A percentile compares a stretch with the other conserved stretches of the same genome.
Conservation (phyloP, 2,888 invertebrate species). For the Sminthurinus aureus region DNA sequence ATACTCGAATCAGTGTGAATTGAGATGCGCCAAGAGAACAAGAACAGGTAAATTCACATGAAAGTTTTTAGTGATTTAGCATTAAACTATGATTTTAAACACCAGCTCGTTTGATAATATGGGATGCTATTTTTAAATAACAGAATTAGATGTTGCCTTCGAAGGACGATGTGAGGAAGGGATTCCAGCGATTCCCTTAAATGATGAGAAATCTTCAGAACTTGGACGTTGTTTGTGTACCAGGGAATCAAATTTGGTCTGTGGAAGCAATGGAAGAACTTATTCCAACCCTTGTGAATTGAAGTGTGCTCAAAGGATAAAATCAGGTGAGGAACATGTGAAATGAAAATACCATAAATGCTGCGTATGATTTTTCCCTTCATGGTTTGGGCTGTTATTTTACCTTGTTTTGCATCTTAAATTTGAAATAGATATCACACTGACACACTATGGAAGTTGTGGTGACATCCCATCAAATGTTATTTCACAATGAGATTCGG, state of each 20-base stretch:
- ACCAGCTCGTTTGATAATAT: neutral
- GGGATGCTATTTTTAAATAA: neutral
- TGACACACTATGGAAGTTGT: neutral
- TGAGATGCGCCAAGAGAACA: slow-evolving; percentile 5
- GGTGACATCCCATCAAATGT: neutral
- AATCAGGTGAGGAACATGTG: neutral
- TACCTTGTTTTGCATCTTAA: neutral
- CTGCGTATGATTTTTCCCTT: neutral
- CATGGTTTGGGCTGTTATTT: neutral
- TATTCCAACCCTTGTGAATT: slow-evolving; percentile 29
- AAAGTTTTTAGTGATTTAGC: neutral
- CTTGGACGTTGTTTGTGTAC: slow-evolving; percentile 9
- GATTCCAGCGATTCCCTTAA: neutral
- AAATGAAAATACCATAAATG: neutral
- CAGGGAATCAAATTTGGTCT: slow-evolving; percentile 10
- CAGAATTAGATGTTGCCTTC: neutral
- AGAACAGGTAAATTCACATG: slow-evolving; percentile 11
- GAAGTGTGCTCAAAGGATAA: slow-evolving; percentile 20
- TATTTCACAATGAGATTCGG: neutral
- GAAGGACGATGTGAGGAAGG: neutral
- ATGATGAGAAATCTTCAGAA: neutral
- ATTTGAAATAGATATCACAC: neutral
- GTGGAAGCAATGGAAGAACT: slow-evolving; percentile 23
- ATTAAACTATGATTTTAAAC: neutral
- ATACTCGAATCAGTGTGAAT: slow-evolving; percentile 29